A percentile compares a stretch with the other conserved stretches of the same genome.
Conservation (phyloP, 1,140 invertebrate species). For the Plectus sambesii region DNA sequence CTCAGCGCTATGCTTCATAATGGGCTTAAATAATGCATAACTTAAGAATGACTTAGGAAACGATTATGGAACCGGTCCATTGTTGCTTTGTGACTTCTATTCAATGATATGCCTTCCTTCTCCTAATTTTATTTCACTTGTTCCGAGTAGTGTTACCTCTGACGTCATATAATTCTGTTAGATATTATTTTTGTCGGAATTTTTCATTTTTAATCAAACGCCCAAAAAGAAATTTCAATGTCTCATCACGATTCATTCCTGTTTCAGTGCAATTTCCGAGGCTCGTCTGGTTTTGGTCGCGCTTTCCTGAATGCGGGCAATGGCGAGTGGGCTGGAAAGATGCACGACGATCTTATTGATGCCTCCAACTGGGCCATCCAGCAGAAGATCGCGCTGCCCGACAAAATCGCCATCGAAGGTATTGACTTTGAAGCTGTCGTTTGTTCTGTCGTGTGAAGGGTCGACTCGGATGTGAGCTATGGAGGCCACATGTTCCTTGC, state of each 20-base stretch:
- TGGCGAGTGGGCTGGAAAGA: background rate
- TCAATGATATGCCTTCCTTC: conserved; percentile 5
- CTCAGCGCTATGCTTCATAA: no score
- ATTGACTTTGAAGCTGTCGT: background rate
- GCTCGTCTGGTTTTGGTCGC: background rate
- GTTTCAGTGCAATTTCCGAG: background rate
- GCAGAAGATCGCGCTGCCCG: background rate
- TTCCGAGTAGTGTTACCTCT: no score
- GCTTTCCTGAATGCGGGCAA: background rate
- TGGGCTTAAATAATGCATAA: no score
- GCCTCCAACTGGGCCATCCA: background rate
- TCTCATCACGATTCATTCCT: no score
- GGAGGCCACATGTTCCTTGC: no score
- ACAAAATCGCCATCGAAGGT: background rate
- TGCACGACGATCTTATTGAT: background rate
- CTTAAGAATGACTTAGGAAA: no score
- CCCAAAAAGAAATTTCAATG: no score
- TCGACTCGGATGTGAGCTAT: background rate
- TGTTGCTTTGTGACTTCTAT: conserved; percentile 7
- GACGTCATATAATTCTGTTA: no score
- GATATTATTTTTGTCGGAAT: no score
- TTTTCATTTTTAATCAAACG: no score
- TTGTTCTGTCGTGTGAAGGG: background rate
- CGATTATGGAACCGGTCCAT: background rate
- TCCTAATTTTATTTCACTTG: background rate